These are phyloP conservation scores for Lymantria dispar DNA, from an alignment of 2,888 invertebrate species.

Conservation along the genomic window DNA sequence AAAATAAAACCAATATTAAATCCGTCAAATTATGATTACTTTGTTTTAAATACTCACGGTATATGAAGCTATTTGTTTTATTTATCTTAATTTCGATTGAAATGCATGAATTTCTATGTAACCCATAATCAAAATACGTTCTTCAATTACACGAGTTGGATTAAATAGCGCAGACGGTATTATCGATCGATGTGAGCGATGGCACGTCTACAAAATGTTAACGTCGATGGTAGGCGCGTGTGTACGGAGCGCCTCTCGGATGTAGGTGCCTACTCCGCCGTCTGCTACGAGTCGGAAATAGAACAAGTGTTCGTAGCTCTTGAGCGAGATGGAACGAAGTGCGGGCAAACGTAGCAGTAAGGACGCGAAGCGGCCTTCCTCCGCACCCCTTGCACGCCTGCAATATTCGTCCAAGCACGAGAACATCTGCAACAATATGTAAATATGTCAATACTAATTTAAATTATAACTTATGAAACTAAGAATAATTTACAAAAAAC, in stretches of 20 bases:
- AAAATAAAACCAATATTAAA: too few relatives aligned
- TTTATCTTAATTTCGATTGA: too few relatives aligned
- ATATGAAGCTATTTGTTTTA: too few relatives aligned
- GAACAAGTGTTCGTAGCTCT: conserved; percentile 97
- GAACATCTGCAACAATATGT: conserved; percentile 82
- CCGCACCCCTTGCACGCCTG: conserved; percentile 92
- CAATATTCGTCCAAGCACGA: conserved; percentile 98
- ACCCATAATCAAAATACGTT: too few relatives aligned
- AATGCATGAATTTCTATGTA: too few relatives aligned
- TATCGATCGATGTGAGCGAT: not conserved
- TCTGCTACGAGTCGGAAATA: conserved; percentile 96
- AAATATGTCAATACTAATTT: too few relatives aligned
- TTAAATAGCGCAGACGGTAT: too few relatives aligned
- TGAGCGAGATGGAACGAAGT: conserved; percentile 94
- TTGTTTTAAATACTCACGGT: too few relatives aligned
- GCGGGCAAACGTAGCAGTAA: conserved; percentile 94
- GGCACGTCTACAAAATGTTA: conserved; percentile 44
- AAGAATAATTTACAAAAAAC: too few relatives aligned
- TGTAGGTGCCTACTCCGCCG: conserved; percentile 91
- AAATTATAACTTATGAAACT: too few relatives aligned
- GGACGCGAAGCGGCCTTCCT: conserved; percentile 97
- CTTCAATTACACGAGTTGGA: too few relatives aligned
- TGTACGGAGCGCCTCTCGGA: conserved; percentile 87
- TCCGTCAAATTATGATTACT: too few relatives aligned
- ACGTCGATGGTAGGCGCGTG: conserved; percentile 62